A percentile compares a stretch with the other conserved stretches of the same genome.
Evolutionary conservation across 2,113 vertebrate species (phyloP).

Genomic region (Paracanthobrama guichenoti): DNA sequence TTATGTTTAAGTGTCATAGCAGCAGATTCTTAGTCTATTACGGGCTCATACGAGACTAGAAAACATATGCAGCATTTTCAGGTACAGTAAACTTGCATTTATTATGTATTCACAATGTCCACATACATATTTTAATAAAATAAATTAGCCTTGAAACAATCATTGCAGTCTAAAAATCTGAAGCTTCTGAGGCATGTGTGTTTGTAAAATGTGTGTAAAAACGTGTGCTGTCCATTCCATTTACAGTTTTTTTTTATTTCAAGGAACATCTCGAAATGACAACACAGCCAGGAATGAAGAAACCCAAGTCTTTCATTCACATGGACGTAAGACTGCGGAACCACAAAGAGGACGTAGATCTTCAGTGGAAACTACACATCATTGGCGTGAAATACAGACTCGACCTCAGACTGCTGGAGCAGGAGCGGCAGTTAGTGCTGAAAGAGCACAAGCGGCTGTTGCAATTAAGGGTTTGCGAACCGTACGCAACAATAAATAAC

Average conservation of each 20-base stretch:
- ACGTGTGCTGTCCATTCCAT: background rate
- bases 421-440: slow-evolving; percentile 58
- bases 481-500: slow-evolving; percentile 68
- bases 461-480: slow-evolving; percentile 68
- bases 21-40: slow-evolving; percentile 24
- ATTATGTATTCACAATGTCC: background rate
- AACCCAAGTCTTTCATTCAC: slow-evolving; percentile 42
- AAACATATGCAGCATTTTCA: slow-evolving; percentile 9
- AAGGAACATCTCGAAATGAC: slow-evolving; percentile 45
- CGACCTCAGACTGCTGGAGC: slow-evolving; percentile 64
- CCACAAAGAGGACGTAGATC: slow-evolving; percentile 67
- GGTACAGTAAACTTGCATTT: slow-evolving; percentile 1
- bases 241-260: slow-evolving; percentile 10
- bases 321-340: slow-evolving; percentile 66
- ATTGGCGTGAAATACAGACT: slow-evolving; percentile 66
- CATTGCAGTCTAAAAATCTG: background rate
- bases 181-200: background rate
- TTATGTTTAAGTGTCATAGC: slow-evolving; percentile 50
- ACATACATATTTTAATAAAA: background rate
- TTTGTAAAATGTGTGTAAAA: too few species aligned
- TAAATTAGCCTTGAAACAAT: background rate
- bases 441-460: slow-evolving; percentile 61
- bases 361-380: slow-evolving; percentile 65
- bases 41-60: background rate
- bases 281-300: slow-evolving; percentile 39